Conservation (phyloP, 2,888 invertebrate genomes). For the Drosophila merina region DNA sequence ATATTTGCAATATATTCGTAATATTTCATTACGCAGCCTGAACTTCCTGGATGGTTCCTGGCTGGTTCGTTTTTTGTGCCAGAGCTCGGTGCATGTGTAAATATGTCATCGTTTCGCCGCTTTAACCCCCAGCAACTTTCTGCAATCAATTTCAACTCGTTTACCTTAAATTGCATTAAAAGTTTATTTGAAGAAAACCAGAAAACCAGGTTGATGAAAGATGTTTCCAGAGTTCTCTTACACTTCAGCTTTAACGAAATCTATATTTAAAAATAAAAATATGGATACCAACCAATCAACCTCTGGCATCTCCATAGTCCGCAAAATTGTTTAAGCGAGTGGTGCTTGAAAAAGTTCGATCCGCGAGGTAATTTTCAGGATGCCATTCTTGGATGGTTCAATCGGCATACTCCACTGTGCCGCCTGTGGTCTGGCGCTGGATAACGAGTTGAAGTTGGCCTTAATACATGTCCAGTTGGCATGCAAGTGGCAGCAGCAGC, state of each 20-base stretch:
- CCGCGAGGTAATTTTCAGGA: conserved; percentile 33
- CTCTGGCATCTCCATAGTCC: neutral
- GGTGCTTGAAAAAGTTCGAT: conserved; percentile 39
- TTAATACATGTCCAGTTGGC: conserved; percentile 72
- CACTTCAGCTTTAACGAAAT: neutral
- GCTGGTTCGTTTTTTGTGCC: neutral
- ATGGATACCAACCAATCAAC: neutral
- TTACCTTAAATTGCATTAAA: conserved; percentile 70
- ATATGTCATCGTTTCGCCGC: conserved; percentile 66
- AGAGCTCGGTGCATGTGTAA: conserved; percentile 29
- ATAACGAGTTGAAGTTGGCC: conserved; percentile 55
- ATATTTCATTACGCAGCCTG: conserved; percentile 67
- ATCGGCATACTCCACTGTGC: conserved; percentile 13
- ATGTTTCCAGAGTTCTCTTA: neutral
- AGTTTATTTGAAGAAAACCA: conserved; percentile 19
- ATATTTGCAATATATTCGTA: conserved; percentile 69
- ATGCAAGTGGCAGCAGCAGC: conserved; percentile 28
- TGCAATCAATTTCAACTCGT: conserved; percentile 59
- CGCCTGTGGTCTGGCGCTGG: conserved; percentile 15
- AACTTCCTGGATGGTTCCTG: conserved; percentile 25
- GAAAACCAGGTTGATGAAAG: neutral
- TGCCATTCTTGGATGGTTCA: conserved; percentile 27
- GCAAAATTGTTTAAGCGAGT: neutral
- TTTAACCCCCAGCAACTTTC: conserved; percentile 38
- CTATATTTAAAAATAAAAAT: neutral